Percentiles rank a stretch among this genome's conserved stretches.
Evolutionary conservation across 2,113 vertebrate genomes (phyloP).

Genomic region (Dipodomys ordii): DNA sequence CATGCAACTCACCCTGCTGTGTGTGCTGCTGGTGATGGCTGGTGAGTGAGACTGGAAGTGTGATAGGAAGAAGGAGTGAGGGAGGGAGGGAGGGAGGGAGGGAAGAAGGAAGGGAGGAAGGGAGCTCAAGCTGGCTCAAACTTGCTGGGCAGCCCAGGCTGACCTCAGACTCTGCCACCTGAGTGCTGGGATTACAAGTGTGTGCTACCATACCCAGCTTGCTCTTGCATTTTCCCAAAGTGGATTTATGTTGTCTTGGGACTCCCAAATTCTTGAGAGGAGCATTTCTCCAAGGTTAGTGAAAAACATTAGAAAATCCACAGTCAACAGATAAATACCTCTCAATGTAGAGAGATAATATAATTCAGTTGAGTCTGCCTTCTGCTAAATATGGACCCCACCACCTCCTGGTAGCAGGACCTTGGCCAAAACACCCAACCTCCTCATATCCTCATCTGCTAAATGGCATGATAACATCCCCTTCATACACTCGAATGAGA

Average conservation of each 20-base stretch:
- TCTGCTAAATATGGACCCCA: background rate
- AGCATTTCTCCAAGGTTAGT: background rate
- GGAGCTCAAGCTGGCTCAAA: background rate
- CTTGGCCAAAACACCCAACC: background rate
- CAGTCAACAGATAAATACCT: background rate
- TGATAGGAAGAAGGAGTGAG: background rate
- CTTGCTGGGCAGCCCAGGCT: too few species aligned
- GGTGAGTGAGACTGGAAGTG: conserved; percentile 59
- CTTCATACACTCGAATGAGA: background rate
- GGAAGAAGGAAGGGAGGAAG: too few species aligned
- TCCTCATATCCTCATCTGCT: background rate
- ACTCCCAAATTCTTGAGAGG: background rate
- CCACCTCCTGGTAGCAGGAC: background rate
- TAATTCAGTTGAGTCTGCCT: background rate
- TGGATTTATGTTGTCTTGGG: background rate
- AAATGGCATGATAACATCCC: background rate
- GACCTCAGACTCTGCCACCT: too few species aligned
- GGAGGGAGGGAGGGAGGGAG: too few species aligned
- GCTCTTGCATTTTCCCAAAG: background rate
- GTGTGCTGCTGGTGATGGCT: conserved; percentile 13
- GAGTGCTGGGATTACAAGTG: too few species aligned
- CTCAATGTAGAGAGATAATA: background rate
- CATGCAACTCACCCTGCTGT: conserved; percentile 70
- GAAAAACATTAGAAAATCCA: background rate
- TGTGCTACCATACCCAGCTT: too few species aligned